phyloP scores from a whole-genome alignment of 1,140 invertebrate genomes.

The Brachionus koreanus region DNA sequence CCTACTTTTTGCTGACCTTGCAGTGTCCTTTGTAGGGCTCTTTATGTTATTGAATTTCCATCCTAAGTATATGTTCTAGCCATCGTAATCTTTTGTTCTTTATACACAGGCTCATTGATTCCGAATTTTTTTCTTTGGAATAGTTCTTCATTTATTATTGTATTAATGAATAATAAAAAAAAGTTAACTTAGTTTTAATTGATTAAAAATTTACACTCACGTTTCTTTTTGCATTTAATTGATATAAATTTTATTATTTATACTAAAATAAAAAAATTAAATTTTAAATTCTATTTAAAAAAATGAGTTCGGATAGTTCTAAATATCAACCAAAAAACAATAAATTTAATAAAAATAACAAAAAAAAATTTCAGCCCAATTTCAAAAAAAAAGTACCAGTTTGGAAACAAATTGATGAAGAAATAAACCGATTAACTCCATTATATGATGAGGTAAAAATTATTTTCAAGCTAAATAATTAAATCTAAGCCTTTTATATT shows the following conservation, averaged over 20 bases:
- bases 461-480: background rate
- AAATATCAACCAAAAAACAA: background rate
- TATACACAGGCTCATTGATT: no score
- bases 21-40: no score
- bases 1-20: no score
- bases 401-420: slow-evolving; percentile 43
- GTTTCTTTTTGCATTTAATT: background rate
- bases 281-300: background rate
- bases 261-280: background rate
- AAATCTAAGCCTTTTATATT: no score
- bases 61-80: no score
- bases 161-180: no score
- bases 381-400: slow-evolving; percentile 39
- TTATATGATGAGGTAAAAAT: slow-evolving; percentile 44
- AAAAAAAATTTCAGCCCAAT: slow-evolving; percentile 39
- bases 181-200: background rate
- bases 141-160: no score
- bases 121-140: no score
- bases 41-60: no score
- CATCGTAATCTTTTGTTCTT: no score
- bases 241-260: background rate
- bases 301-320: background rate
- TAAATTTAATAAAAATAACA: background rate
- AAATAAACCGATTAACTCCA: slow-evolving; percentile 43
- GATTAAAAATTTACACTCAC: background rate